These are phyloP conservation scores for Erebia aethiops DNA, from an alignment of 2,888 invertebrate species.

Conservation along the genomic window DNA sequence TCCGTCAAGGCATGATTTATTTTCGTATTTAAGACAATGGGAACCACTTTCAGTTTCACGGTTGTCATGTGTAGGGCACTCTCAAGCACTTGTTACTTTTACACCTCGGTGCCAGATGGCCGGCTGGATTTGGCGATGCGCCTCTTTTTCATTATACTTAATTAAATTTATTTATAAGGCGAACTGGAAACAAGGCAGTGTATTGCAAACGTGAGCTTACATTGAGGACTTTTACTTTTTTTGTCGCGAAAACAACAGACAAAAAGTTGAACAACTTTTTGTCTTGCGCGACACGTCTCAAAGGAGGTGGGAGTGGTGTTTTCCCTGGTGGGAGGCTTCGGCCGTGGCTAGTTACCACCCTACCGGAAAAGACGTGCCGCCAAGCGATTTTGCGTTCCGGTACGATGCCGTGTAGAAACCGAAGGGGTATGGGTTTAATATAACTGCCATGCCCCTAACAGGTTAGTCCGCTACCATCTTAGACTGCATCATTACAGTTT, in stretches of 20 bases:
- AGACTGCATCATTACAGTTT: no score
- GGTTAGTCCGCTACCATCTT: no score
- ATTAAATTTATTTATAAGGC: constrained; percentile 27
- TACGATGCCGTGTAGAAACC: no score
- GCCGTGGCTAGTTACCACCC: no score
- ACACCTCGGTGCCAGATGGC: constrained; percentile 27
- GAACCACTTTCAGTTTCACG: constrained; percentile 15
- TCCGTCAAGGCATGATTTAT: neutral
- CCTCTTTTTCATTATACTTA: constrained; percentile 22
- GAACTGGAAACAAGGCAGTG: constrained; percentile 22
- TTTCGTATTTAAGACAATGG: constrained; percentile 9
- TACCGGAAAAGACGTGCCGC: no score
- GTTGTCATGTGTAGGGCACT: constrained; percentile 10
- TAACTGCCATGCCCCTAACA: no score
- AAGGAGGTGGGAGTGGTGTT: no score
- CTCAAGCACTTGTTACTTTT: constrained; percentile 27
- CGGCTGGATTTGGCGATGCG: constrained; percentile 23
- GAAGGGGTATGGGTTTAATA: no score
- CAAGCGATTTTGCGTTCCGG: no score
- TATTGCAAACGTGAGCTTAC: neutral
- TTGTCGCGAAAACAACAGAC: no score
- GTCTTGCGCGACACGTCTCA: neutral
- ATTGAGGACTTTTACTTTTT: neutral
- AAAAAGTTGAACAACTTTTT: constrained; percentile 7
- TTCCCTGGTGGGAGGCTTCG: no score